Base-by-base conservation (phyloP, 2,113 vertebrate genomes). In the Rhinoderma darwinii region DNA sequence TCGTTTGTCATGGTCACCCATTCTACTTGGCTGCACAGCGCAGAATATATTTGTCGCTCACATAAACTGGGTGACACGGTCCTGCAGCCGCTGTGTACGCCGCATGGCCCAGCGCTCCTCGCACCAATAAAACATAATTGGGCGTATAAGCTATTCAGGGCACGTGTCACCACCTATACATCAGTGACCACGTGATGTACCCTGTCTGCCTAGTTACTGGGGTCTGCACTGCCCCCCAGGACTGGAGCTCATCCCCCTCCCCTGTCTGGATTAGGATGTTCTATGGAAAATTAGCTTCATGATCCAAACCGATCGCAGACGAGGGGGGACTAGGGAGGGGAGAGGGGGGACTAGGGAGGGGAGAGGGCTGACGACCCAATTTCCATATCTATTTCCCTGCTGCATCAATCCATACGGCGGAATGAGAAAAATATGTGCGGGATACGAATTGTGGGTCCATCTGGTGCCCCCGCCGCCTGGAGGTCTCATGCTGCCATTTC, bases 141-240 rank as follows among this genome's bases (percentile, higher is more conserved):
- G 47, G 47, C 30, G 9, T 39, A 63, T 61, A 32, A 85, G 14
- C 35, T 6, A 79, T 79, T 68, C 84, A 68, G 56, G 59, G 74
- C 84, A 86, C 74, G 84, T 79, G 73, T 44, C 51, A 10, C 9
- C 35, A 32, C 68, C 51, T 17, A 68, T 50, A 37, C 75, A 86
- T 77, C 75, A 39, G 41, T 39, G 32, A 51, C 75, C 75, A 68
- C 35, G 56, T 86, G 47, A 39, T 25, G 22, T 30, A 12, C 56
- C 22, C 30, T 25, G 30, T 86, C 84, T 86, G 75, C 75, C 84
- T 54, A 30, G 59, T 51, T 68, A 79, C 75, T 51, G 43, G 75
- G 56, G 73, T 78, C 56, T 63, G 72, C 72, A 35, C 35, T 54
- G 37, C 73, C 37, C 27, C 37, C 54, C 18, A 27, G 27, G 27